phyloP scores from a whole-genome alignment of 2,888 invertebrate species.

The Drosophila antonietae region DNA sequence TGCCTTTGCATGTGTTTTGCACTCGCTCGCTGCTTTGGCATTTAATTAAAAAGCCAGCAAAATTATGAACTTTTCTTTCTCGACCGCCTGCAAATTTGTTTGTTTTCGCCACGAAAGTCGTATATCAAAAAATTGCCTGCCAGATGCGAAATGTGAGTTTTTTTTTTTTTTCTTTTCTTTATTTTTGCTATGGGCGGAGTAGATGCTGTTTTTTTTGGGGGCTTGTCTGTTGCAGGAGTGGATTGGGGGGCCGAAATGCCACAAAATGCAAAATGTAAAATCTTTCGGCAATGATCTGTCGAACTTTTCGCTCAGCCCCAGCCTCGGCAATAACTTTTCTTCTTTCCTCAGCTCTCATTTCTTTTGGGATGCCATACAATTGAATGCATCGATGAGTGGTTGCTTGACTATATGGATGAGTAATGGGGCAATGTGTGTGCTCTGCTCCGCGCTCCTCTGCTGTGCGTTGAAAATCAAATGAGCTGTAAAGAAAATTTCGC shows the following conservation, averaged over 20 bases:
- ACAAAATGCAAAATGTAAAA: conserved; percentile 40
- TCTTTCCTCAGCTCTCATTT: background rate
- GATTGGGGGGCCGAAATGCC: conserved; percentile 7
- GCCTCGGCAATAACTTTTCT: conserved; percentile 33
- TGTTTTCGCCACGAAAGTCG: conserved; percentile 67
- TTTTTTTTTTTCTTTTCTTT: background rate
- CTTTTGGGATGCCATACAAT: conserved; percentile 18
- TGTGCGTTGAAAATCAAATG: conserved; percentile 61
- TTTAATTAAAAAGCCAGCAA: conserved; percentile 73
- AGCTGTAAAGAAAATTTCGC: conserved; percentile 74
- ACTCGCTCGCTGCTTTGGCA: conserved; percentile 45
- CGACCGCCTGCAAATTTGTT: conserved; percentile 71
- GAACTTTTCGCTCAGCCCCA: conserved; percentile 29
- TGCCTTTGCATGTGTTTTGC: conserved; percentile 46
- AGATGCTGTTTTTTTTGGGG: background rate
- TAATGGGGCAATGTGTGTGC: conserved; percentile 46
- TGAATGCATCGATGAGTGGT: conserved; percentile 22
- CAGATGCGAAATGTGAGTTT: conserved; percentile 37
- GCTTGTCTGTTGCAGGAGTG: background rate
- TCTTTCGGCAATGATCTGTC: conserved; percentile 51
- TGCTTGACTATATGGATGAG: conserved; percentile 13
- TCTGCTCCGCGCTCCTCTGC: background rate
- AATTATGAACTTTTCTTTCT: conserved; percentile 79
- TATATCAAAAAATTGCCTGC: conserved; percentile 61
- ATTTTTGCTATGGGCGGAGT: conserved; percentile 1